Base-by-base conservation (phyloP, 2,888 invertebrate genomes). In the Ametastegia equiseti region DNA sequence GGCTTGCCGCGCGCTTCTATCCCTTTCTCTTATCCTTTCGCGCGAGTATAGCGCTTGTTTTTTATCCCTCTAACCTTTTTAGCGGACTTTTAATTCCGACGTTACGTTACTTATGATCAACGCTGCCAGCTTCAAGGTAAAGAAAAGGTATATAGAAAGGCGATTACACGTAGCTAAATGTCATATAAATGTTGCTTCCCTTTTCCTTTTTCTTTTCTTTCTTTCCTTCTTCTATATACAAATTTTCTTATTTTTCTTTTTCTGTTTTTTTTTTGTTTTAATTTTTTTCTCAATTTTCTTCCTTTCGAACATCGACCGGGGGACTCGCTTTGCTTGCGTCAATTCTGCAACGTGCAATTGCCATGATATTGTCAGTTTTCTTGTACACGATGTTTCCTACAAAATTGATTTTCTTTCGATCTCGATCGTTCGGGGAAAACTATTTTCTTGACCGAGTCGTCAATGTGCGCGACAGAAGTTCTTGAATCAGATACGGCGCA, bases 11-110 rank as follows among this genome's bases (percentile, higher is more conserved):
- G 87, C 88, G 86, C 90, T 90, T 89, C 89, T 91, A 89, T 90
- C 91, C 91, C 91, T 91, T 91, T 91, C 91, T 91, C 91, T 91
- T 91, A 91, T 91, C 91, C 91, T 91, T 91, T 91, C 91, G 88
- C 88, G 85, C 87, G 85, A n/a, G n/a, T n/a, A n/a, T n/a, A n/a
- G n/a, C 87, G 78, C 78, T 19, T 45, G 89, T 89, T 90, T 90
- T 89, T 89, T 88, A 89, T 89, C 85, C 88, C 88, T 86, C 88
- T 89, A 89, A 89, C 89, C 89, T 89, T 89, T 89, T 89, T 89
- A 88, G 87, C 87, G 86, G 85, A 88, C 89, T 89, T 90, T 88
- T 88, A 88, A 89, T 87, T 88, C 89, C 86, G 84, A 71, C 71
- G 73, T 73, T 73, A 54, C 71, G 80, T 80, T 73, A 80, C 80